Evolutionary conservation across 1,140 invertebrate species (phyloP).

Genomic region (Penaeus japonicus): DNA sequence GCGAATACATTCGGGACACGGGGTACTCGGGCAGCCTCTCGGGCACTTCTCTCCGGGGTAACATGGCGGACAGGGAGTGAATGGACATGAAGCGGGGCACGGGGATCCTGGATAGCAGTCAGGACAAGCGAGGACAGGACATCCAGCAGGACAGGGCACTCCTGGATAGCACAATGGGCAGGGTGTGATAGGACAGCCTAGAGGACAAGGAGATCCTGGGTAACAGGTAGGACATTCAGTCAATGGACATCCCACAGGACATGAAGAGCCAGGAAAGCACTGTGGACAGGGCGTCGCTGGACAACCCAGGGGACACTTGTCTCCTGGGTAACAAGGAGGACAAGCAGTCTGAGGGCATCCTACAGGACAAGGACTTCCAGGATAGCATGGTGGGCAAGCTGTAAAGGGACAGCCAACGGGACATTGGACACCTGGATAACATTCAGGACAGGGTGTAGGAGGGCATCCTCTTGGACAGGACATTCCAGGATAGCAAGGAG

Average conservation of each 20-base stretch:
- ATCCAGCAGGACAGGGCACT: neutral
- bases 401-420: conserved; percentile 16
- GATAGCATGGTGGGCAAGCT: conserved; percentile 11
- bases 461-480: neutral
- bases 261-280: neutral
- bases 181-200: neutral
- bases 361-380: conserved; percentile 14
- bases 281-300: neutral
- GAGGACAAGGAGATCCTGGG: conserved; percentile 8
- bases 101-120: neutral
- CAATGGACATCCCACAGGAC: conserved; percentile 2
- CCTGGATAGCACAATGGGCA: conserved; percentile 22
- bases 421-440: neutral
- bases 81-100: neutral
- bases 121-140: neutral
- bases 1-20: neutral
- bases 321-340: conserved; percentile 28
- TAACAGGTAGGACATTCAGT: conserved; percentile 1
- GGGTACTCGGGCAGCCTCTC: neutral
- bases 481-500: neutral
- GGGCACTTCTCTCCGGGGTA: no score
- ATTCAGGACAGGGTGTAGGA: neutral
- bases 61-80: neutral
- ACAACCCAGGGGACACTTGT: conserved; percentile 11
- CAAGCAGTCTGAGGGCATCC: conserved; percentile 17